These are phyloP conservation scores for Penelope pileata DNA, from an alignment of 2,113 vertebrate genomes.

Conservation along the genomic window DNA sequence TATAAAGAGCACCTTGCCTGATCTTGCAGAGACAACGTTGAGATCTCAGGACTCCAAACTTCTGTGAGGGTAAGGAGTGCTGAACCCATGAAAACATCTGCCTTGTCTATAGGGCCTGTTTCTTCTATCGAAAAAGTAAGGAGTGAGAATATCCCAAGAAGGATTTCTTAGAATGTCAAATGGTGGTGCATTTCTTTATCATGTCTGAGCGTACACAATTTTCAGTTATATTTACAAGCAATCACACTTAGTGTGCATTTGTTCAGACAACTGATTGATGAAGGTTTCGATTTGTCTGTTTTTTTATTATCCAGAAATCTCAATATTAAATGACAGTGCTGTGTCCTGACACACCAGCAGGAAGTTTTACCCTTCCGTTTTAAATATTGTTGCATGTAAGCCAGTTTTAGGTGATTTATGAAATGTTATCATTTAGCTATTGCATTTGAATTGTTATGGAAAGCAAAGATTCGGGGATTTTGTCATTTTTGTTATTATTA, in stretches of 20 bases:
- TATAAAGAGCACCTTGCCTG: not conserved
- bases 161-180: not conserved
- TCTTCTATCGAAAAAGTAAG: not conserved
- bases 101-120: not conserved
- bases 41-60: not conserved
- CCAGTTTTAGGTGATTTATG: not conserved
- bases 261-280: not conserved
- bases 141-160: not conserved
- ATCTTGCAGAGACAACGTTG: not conserved
- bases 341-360: not conserved
- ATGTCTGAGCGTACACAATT: not conserved
- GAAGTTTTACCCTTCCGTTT: not conserved
- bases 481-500: not conserved
- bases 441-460: not conserved
- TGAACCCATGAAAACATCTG: not conserved
- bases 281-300: not conserved
- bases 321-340: not conserved
- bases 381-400: not conserved
- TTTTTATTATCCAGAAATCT: not conserved
- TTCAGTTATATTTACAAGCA: not conserved
- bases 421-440: not conserved
- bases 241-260: not conserved
- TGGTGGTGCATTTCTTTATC: not conserved
- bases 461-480: not conserved
- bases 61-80: accelerated